Evolutionary conservation across 2,888 invertebrate genomes (phyloP), one percentile per base, ranked within the genome.

Genomic region (Coleophora deauratella): DNA sequence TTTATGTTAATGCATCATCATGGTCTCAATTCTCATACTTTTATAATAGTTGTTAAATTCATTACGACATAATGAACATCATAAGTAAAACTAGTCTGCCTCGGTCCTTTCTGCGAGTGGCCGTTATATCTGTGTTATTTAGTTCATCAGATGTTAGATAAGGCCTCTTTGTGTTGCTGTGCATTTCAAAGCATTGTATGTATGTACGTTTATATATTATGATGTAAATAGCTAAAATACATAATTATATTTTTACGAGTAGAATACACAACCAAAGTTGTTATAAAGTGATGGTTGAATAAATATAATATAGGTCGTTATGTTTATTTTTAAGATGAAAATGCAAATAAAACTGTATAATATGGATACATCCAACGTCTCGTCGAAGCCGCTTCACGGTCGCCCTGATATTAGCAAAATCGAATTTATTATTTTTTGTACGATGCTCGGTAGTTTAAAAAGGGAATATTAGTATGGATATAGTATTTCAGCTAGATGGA

Each of bases 251-350:
- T 85, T 86, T 85, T 86, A 86, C 85, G 86, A 82, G 69, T 86
- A 86, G 86, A 75, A 73, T 85, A 86, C 85, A 84, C 86, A 86
- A 86, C 86, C 86, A 86, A 86, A 86, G 86, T 86, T 86, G 86
- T 86, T 86, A 86, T 77, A 77, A 86, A 82, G 81, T 85, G 84
- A 85, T 82, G 86, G 86, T 86, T 86, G 86, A 81, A 75, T 79
- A 78, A 84, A 81, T 81, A 76, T 77, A 77, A 74, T 78, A 67
- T 82, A 82, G 73, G 73, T 78, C 73, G 81, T 85, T 85, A 82
- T 72, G 78, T 82, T 82, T 82, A 82, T 79, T 74, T 74, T 63
- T 65, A 61, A 69, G 66, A 74, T 72, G 68, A 59, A 68, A 70
- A 54, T 73, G 70, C 70, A 72, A 69, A 67, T 57, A 52, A 64